These are phyloP conservation scores for Empidonax alnorum DNA, from an alignment of 2,113 vertebrate genomes.

Conservation along the genomic window DNA sequence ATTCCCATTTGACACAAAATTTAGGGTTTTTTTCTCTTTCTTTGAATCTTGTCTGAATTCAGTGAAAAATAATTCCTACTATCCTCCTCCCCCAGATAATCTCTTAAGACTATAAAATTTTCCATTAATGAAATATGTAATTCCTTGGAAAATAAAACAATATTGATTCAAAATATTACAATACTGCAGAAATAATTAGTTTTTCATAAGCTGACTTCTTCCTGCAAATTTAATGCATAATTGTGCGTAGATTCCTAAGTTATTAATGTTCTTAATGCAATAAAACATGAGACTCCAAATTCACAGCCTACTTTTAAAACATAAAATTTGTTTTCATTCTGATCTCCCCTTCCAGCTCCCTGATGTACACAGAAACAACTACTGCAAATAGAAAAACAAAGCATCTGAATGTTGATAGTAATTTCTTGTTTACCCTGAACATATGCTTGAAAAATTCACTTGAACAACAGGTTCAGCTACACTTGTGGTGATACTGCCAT, in stretches of 20 bases:
- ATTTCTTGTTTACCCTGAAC: background rate
- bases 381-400: background rate
- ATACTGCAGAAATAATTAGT: background rate
- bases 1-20: background rate
- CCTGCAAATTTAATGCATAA: background rate
- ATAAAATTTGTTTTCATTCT: background rate
- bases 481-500: background rate
- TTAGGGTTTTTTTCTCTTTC: accelerated
- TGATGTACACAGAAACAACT: background rate
- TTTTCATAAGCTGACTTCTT: background rate
- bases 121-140: background rate
- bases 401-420: background rate
- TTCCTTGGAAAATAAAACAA: background rate
- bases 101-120: background rate
- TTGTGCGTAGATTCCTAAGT: background rate
- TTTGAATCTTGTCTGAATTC: background rate
- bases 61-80: background rate
- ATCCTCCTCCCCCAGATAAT: accelerated
- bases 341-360: background rate
- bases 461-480: background rate
- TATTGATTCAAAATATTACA: background rate
- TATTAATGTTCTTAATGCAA: background rate
- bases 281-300: background rate
- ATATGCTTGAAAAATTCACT: background rate
- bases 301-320: background rate